These are phyloP conservation scores for Sceliomorpha sp. DNA, from an alignment of 2,888 invertebrate genomes.

Conservation along the genomic window DNA sequence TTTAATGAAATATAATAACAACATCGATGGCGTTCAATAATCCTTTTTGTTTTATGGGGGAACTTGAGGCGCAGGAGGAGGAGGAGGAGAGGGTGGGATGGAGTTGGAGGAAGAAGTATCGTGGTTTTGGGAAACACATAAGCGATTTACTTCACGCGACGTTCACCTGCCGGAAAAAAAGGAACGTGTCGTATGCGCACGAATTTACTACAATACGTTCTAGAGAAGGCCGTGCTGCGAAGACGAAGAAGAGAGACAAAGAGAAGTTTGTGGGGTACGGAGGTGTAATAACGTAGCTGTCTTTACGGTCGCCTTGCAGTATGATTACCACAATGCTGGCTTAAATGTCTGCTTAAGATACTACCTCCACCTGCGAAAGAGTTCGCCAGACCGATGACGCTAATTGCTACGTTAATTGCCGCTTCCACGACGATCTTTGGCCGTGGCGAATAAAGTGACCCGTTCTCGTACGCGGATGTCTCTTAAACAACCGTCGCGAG, in stretches of 20 bases:
- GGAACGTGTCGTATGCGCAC: slow-evolving; percentile 9
- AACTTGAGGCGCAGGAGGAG: too few species aligned
- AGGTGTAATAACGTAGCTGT: slow-evolving; percentile 60
- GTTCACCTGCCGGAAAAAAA: slow-evolving; percentile 34
- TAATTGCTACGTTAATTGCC: slow-evolving; percentile 60
- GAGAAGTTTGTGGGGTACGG: slow-evolving; percentile 33
- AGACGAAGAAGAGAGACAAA: slow-evolving; percentile 13
- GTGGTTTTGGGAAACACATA: slow-evolving; percentile 17
- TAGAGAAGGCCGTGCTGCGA: too few species aligned
- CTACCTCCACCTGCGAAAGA: slow-evolving; percentile 51
- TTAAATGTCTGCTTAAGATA: slow-evolving; percentile 65
- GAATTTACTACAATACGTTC: slow-evolving; percentile 28
- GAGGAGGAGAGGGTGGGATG: too few species aligned
- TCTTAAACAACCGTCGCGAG: slow-evolving; percentile 29
- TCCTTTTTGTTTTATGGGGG: slow-evolving; percentile 9
- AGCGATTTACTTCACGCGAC: slow-evolving; percentile 35
- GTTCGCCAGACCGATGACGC: slow-evolving; percentile 53
- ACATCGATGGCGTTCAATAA: slow-evolving; percentile 38
- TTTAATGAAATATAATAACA: slow-evolving; percentile 33
- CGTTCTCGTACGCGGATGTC: slow-evolving; percentile 19
- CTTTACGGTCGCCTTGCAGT: slow-evolving; percentile 63
- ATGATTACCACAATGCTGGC: slow-evolving; percentile 66
- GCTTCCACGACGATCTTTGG: slow-evolving; percentile 36
- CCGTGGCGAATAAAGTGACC: slow-evolving; percentile 36
- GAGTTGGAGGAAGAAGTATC: too few species aligned